These are phyloP conservation scores for Calonectris borealis DNA, from an alignment of 2,113 vertebrate genomes.

Conservation along the genomic window DNA sequence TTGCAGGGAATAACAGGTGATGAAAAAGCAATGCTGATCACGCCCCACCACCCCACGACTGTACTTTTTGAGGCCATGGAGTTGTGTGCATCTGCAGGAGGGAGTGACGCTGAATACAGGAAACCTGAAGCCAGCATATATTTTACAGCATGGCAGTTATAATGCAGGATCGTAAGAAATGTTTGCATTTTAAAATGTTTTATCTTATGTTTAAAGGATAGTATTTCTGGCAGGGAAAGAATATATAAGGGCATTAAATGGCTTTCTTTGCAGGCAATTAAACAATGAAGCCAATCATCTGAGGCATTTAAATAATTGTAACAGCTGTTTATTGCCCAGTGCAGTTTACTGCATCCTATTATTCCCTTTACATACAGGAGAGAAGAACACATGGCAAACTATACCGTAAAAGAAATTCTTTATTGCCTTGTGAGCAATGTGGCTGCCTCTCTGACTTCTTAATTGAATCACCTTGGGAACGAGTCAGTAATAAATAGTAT, in stretches of 20 bases:
- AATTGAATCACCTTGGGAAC: conserved; percentile 48
- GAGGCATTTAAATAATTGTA: conserved; percentile 61
- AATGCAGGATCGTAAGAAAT: background rate
- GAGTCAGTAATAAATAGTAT: conserved; percentile 18
- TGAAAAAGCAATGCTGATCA: background rate
- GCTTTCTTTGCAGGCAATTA: conserved; percentile 59
- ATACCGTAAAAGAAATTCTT: conserved; percentile 27
- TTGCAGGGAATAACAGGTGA: background rate
- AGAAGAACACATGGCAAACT: conserved; percentile 22
- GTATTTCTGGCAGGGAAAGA: conserved; percentile 4
- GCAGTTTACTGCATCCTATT: conserved; percentile 40
- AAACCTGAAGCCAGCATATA: background rate
- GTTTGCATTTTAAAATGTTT: conserved; percentile 24
- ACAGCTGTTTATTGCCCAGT: conserved; percentile 59
- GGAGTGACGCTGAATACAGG: background rate
- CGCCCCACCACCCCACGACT: too few species aligned
- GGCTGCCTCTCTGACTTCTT: conserved; percentile 41
- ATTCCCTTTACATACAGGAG: conserved; percentile 33
- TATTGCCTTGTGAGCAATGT: conserved; percentile 29
- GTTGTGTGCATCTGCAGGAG: background rate
- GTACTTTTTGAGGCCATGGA: background rate
- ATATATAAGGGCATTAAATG: conserved; percentile 14
- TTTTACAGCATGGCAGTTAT: background rate
- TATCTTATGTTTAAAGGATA: conserved; percentile 38
- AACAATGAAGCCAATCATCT: conserved; percentile 31